A percentile compares a stretch with the other conserved stretches of the same genome.
These are phyloP conservation scores for Otus sunia DNA, from an alignment of 2,113 vertebrate species.

Conservation along the genomic window DNA sequence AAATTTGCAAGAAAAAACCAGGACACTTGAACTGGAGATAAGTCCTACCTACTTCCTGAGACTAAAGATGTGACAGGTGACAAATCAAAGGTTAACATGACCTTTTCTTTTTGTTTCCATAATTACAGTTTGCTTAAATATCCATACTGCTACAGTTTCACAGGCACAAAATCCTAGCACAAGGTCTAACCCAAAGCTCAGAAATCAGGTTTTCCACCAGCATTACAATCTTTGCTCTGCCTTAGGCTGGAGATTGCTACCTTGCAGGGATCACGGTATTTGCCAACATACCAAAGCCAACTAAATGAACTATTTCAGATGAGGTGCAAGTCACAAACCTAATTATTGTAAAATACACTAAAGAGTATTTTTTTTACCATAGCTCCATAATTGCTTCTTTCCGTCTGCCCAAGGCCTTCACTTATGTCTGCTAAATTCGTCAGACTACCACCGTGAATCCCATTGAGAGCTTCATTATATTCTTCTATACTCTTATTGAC, in stretches of 20 bases:
- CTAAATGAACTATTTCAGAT: background rate
- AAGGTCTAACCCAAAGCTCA: background rate
- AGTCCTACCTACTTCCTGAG: background rate
- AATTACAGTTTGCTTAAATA: background rate
- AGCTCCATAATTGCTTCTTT: slow-evolving; percentile 81
- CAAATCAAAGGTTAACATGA: background rate
- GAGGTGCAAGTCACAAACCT: background rate
- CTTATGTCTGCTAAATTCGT: slow-evolving; percentile 89
- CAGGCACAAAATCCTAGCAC: background rate
- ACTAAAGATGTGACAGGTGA: background rate
- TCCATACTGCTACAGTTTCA: background rate
- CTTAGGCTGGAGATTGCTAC: background rate
- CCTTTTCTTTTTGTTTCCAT: background rate
- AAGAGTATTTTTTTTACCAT: slow-evolving; percentile 75
- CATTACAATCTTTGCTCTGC: background rate
- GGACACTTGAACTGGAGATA: background rate
- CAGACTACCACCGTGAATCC: slow-evolving; percentile 86
- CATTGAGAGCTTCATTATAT: slow-evolving; percentile 85
- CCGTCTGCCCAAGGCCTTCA: slow-evolving; percentile 82
- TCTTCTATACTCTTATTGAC: slow-evolving; percentile 86
- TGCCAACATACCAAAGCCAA: background rate
- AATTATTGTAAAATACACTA: background rate
- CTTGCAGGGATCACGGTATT: background rate
- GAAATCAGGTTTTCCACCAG: background rate
- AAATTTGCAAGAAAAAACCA: background rate